Evolutionary conservation across 1,140 invertebrate genomes (phyloP), one percentile per base, ranked within the genome.

Genomic region (Muscidifurax raptorellus): DNA sequence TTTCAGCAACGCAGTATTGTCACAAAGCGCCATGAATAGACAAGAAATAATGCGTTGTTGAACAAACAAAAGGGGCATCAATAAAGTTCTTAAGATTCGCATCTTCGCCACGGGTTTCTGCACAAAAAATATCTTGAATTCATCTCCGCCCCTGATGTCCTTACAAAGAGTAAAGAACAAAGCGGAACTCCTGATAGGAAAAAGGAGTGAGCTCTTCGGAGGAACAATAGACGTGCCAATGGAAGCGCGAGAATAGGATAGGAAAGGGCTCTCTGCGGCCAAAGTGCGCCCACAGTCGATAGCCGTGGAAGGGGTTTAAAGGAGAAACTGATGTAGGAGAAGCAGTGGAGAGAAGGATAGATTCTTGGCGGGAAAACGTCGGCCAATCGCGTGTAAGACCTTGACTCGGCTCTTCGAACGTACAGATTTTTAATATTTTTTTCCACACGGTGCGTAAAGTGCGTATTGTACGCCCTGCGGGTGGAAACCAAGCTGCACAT

Each of bases 51-150:
- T 25, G 10, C 30, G 40, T 18, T 59, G 22, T 28, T 76, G 36
- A 76, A 27, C 36, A 25, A 47, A 76, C 74, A 76, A 76, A 76
- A 76, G 40, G 52, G 4, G n/a, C 74, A 47, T 76, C 74, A 76
- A 77, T 59, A 77, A 59, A 77, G 44, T 77, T 64, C 75, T 77
- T 77, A 77, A 77, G 75, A 77, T 77, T 77, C 47, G 75, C 52
- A 77, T 77, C 75, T 77, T 32, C 13, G 40, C 13, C 47, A 59
- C 52, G 25, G 18, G 32, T 59, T 27, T 77, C 52, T 32, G 78
- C 78, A 80, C 78, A 80, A 69, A 80, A 67, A 27, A 80, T 40
- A 22, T 40, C 64, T 36, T 44, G 15, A 5, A 67, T 67, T 80
- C 59, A 67, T 40, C 64, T 25, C 52, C 52, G 28, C 44, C 52